These are phyloP conservation scores for Hybos culiciformis DNA, from an alignment of 2,888 invertebrate species.

Conservation along the genomic window DNA sequence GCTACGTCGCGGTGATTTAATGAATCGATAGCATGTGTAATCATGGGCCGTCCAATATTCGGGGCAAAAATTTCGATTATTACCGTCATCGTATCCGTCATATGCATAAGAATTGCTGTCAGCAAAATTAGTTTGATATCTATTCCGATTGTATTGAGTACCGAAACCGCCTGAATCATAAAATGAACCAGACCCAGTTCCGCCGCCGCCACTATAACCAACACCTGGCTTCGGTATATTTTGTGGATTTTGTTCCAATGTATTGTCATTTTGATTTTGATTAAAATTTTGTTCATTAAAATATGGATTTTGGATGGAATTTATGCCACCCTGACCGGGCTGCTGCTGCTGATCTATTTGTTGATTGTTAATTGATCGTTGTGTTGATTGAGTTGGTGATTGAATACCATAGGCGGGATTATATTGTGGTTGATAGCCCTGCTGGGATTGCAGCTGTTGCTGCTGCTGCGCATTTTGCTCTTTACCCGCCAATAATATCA, in stretches of 20 bases:
- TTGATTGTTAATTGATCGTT: neutral
- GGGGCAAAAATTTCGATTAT: slow-evolving; percentile 58
- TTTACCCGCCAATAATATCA: no score
- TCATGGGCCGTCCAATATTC: slow-evolving; percentile 73
- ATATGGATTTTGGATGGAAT: no score
- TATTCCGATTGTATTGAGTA: neutral
- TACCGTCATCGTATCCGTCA: slow-evolving; percentile 25
- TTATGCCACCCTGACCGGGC: neutral
- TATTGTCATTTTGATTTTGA: neutral
- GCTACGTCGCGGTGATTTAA: slow-evolving; percentile 68
- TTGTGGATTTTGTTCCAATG: no score
- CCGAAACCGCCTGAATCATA: neutral
- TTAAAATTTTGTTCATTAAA: slow-evolving; percentile 1
- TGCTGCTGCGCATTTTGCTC: no score
- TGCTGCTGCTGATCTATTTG: neutral
- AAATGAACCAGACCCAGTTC: neutral
- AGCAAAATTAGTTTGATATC: neutral
- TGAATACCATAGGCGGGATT: neutral
- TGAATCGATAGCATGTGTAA: slow-evolving; percentile 78
- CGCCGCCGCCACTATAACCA: neutral
- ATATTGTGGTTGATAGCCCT: slow-evolving; percentile 1
- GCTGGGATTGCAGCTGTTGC: slow-evolving; percentile 1
- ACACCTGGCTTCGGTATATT: no score
- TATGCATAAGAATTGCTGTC: slow-evolving; percentile 1
- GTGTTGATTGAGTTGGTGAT: neutral